phyloP scores from a whole-genome alignment of 2,888 invertebrate species.

The Drosophila rubida region DNA sequence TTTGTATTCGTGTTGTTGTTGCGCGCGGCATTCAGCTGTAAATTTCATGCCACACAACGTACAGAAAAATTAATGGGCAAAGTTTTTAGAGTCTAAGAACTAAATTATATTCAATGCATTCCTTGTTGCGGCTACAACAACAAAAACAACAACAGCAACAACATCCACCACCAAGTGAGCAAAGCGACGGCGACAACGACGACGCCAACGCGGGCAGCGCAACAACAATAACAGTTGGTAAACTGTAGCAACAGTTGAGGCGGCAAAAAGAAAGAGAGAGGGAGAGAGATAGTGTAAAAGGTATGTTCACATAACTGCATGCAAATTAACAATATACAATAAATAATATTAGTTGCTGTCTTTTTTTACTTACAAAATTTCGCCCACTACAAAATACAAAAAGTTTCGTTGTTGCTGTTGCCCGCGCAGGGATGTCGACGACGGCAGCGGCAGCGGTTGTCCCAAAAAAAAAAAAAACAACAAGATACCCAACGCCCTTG shows the following conservation, averaged over 20 bases:
- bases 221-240: conserved; percentile 23
- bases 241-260: conserved; percentile 63
- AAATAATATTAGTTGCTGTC: not conserved
- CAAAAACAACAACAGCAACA: conserved; percentile 20
- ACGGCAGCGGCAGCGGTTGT: not conserved
- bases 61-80: conserved; percentile 20
- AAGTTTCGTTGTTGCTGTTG: conserved; percentile 9
- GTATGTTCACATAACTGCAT: conserved; percentile 31
- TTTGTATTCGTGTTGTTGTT: conserved; percentile 46
- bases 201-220: conserved; percentile 44
- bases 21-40: conserved; percentile 52
- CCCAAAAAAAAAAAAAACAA: conserved; percentile 11
- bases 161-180: conserved; percentile 32
- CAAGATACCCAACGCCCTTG: conserved; percentile 65
- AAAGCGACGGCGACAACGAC: conserved; percentile 3
- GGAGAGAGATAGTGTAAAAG: conserved; percentile 46
- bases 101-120: conserved; percentile 61
- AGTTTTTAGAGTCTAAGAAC: conserved; percentile 34
- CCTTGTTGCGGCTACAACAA: conserved; percentile 21
- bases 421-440: conserved; percentile 8
- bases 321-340: conserved; percentile 18
- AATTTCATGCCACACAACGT: conserved; percentile 26
- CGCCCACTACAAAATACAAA: conserved; percentile 45
- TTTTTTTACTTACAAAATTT: conserved; percentile 2
- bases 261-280: conserved; percentile 43